Evolutionary conservation across 2,797 vertebrate genomes (phyloP).

Genomic region (Channallabes apus): DNA sequence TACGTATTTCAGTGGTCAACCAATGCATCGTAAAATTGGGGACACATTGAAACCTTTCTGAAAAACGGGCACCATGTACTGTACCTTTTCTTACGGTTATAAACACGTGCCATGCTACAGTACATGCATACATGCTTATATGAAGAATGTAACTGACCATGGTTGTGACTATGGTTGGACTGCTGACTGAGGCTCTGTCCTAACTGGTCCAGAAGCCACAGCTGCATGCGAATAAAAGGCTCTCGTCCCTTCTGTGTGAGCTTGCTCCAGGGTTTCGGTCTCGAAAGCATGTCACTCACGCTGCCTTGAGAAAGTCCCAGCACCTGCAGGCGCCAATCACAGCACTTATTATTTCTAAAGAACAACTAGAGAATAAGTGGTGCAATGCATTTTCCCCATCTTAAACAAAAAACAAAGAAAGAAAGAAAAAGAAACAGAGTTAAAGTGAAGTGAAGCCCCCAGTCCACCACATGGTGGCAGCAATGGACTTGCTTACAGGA

Average conservation of each 20-base stretch:
- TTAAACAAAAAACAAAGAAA: neutral
- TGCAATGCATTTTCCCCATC: neutral
- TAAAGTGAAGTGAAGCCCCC: constrained; percentile 42
- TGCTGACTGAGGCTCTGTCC: constrained; percentile 83
- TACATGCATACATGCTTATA: neutral
- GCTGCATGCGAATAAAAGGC: constrained; percentile 98
- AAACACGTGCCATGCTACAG: too few relatives aligned
- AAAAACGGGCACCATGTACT: neutral
- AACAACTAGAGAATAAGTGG: neutral
- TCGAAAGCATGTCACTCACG: constrained; percentile 97
- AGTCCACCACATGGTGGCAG: constrained; percentile 66
- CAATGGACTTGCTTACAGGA: constrained; percentile 45
- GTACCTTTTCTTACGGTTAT: neutral
- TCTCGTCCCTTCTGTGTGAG: constrained; percentile 97
- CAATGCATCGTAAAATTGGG: neutral
- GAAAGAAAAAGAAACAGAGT: neutral
- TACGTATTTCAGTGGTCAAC: neutral
- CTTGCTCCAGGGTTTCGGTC: constrained; percentile 98
- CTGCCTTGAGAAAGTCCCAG: constrained; percentile 97
- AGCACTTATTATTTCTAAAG: neutral
- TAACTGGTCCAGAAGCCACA: constrained; percentile 94
- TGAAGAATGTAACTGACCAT: constrained; percentile 61
- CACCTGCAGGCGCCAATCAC: constrained; percentile 74
- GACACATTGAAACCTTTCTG: neutral
- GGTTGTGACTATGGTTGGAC: constrained; percentile 66